Percentiles rank a stretch among this genome's conserved stretches.
Conservation (phyloP, 1,140 invertebrate genomes). For the Eriosoma lanigerum region DNA sequence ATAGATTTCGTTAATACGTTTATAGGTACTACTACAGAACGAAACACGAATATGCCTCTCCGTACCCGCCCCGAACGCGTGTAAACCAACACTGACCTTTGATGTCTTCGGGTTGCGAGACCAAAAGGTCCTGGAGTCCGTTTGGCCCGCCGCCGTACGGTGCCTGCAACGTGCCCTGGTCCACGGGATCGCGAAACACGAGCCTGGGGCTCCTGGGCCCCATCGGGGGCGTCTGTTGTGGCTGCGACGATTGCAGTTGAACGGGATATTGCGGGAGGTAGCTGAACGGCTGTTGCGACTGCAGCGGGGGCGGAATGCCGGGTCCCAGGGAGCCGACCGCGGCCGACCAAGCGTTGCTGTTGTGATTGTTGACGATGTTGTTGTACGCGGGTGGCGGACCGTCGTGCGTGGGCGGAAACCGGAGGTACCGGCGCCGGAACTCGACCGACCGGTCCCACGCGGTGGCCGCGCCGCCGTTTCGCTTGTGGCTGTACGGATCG, state of each 20-base stretch:
- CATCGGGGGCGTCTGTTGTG: slow-evolving; percentile 59
- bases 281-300: background rate
- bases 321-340: background rate
- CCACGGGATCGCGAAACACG: slow-evolving; percentile 60
- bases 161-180: slow-evolving; percentile 55
- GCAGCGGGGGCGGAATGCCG: background rate
- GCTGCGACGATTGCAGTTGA: slow-evolving; percentile 5
- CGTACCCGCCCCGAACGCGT: background rate
- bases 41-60: no score
- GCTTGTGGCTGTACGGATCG: slow-evolving; percentile 5
- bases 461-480: slow-evolving; percentile 24
- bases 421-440: slow-evolving; percentile 45
- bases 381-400: background rate
- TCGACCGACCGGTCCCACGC: slow-evolving; percentile 49
- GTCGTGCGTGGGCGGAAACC: slow-evolving; percentile 48
- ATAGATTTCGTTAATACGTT: no score
- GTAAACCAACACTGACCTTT: slow-evolving; percentile 52
- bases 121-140: slow-evolving; percentile 54
- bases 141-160: slow-evolving; percentile 53
- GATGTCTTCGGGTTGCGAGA: slow-evolving; percentile 52
- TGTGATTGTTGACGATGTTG: slow-evolving; percentile 14
- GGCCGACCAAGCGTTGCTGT: slow-evolving; percentile 24
- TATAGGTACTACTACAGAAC: no score
- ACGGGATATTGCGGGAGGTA: slow-evolving; percentile 6
- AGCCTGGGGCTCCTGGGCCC: slow-evolving; percentile 61